Evolutionary conservation across 2,888 invertebrate species (phyloP).

Genomic region (Tenthredo distinguenda): DNA sequence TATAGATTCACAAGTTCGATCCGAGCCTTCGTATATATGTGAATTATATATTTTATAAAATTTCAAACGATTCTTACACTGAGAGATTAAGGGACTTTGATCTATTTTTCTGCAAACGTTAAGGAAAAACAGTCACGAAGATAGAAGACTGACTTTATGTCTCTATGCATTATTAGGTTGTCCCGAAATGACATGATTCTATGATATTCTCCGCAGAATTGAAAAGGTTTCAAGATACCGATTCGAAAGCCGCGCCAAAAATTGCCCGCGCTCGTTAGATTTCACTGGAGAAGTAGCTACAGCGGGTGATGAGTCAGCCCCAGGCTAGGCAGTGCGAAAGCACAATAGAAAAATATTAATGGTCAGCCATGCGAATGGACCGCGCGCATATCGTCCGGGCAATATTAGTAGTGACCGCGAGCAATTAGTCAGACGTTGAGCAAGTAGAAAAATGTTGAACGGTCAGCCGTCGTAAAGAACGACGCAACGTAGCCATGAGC

Average conservation of each 20-base stretch:
- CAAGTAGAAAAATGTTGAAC: conserved; percentile 36
- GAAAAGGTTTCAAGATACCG: background rate
- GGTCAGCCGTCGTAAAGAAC: conserved; percentile 15
- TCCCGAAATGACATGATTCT: too few species aligned
- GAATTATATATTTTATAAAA: background rate
- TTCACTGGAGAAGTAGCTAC: background rate
- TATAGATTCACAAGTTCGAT: background rate
- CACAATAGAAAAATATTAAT: background rate
- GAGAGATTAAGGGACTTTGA: background rate
- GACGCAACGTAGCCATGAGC: background rate
- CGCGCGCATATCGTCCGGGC: background rate
- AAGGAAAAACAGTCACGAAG: too few species aligned
- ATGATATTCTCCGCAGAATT: background rate
- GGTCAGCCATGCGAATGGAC: background rate
- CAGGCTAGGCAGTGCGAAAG: background rate
- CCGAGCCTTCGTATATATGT: background rate
- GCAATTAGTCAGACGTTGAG: conserved; percentile 38
- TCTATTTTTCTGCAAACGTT: too few species aligned
- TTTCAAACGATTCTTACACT: background rate
- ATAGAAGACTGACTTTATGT: too few species aligned
- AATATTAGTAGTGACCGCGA: conserved; percentile 43
- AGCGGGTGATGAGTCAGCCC: conserved; percentile 34
- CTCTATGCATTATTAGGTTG: too few species aligned
- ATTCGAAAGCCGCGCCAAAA: background rate
- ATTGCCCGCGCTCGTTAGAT: background rate